These are phyloP conservation scores for Calephelis nemesis DNA, from an alignment of 1,140 invertebrate species.

Conservation along the genomic window DNA sequence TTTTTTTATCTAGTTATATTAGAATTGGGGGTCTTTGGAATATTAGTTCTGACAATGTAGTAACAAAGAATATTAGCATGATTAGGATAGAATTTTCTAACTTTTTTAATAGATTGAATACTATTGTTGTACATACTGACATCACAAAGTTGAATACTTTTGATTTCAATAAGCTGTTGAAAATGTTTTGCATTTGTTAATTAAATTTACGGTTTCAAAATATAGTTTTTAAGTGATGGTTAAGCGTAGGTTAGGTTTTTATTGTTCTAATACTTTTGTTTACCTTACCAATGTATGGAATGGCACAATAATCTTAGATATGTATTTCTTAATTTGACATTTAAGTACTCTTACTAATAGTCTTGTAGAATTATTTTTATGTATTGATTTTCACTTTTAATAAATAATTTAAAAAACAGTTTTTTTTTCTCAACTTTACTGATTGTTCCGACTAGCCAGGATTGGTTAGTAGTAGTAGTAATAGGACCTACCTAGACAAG, in stretches of 20 bases:
- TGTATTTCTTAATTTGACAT: slow-evolving; percentile 58
- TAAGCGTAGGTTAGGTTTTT: slow-evolving; percentile 51
- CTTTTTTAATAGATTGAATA: neutral
- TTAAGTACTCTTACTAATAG: slow-evolving; percentile 65
- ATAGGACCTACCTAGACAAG: no score
- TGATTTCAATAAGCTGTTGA: slow-evolving; percentile 8
- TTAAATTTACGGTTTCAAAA: slow-evolving; percentile 61
- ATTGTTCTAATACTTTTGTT: slow-evolving; percentile 34
- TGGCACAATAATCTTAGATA: slow-evolving; percentile 45
- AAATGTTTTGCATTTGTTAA: slow-evolving; percentile 50
- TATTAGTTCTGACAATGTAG: neutral
- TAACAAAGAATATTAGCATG: neutral
- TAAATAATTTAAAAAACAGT: slow-evolving; percentile 62
- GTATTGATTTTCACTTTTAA: slow-evolving; percentile 73
- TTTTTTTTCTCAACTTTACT: slow-evolving; percentile 3
- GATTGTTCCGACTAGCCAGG: neutral
- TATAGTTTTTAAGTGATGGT: slow-evolving; percentile 47
- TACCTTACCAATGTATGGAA: slow-evolving; percentile 27
- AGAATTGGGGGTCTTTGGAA: neutral
- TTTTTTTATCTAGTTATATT: neutral
- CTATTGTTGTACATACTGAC: slow-evolving; percentile 11
- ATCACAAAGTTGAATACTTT: slow-evolving; percentile 41
- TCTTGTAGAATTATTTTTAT: slow-evolving; percentile 68
- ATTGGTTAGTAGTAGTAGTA: slow-evolving; percentile 3
- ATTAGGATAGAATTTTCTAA: neutral